Base-by-base conservation (phyloP, 2,888 invertebrate species). In the Acrobeloides nanus region DNA sequence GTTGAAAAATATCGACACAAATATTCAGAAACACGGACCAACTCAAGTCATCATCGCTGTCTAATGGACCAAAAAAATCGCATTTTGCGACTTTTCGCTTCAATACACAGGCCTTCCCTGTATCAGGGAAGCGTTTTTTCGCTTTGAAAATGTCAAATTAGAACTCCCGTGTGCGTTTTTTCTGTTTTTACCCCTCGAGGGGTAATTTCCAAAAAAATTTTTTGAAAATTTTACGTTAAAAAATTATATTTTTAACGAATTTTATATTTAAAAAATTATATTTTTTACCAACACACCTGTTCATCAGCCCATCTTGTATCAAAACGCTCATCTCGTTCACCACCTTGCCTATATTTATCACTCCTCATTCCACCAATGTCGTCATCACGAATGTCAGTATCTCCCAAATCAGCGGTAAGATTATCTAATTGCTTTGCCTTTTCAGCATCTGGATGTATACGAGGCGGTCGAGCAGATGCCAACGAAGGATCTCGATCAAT, bases 261-360 rank as follows among this genome's bases (percentile, higher is more conserved):
- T n/a, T n/a, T n/a, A n/a, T n/a, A n/a, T n/a, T n/a, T 12, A 35
- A 35, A 35, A 31, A 15, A 31, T 17, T 1, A 15, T 31, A 31
- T 31, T 31, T 31, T 31, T 31, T 17, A 3, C 32, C 32, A 31
- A 37, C 40, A 2, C 10, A 53, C 53, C 23, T 53, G 41, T 18
- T 48, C 43, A 10, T 33, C 47, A 12, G 33, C 33, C 53, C 53
- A 53, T 18, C 47, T 21, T 26, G 52, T 38, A 18, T 54, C 53
- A 10, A 53, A 34, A 24, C 43, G n/a, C 24, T n/a, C n/a, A n/a
- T n/a, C n/a, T n/a, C n/a, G n/a, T n/a, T n/a, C n/a, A n/a, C n/a
- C n/a, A n/a, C 8, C 35, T 23, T 40, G n/a, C 8, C 17, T 8
- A 8, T 39, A 10, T 39, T 43, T 18, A 8, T 41, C 42, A 17